phyloP scores from a whole-genome alignment of 1,140 invertebrate genomes.

The Melanaphis sacchari region DNA sequence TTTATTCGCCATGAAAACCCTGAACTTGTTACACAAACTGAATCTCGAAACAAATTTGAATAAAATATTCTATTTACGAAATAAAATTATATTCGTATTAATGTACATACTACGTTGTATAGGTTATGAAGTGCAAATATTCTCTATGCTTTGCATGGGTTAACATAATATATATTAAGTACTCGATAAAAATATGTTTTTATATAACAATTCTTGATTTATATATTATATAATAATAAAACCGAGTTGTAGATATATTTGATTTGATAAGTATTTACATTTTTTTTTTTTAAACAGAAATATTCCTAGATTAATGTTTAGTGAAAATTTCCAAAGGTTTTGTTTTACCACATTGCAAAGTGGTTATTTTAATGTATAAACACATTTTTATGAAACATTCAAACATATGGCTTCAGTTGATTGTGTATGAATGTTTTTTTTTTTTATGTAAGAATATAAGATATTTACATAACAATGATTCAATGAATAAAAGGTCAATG shows the following conservation, averaged over 20 bases:
- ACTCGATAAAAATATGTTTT: neutral
- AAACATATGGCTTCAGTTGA: neutral
- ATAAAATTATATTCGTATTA: neutral
- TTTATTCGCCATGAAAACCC: neutral
- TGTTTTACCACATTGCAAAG: neutral
- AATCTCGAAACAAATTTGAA: neutral
- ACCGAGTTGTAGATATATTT: neutral
- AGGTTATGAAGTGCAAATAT: neutral
- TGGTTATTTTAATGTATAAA: neutral
- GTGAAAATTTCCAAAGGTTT: neutral
- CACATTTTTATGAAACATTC: neutral
- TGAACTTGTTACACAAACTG: neutral
- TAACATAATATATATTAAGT: neutral
- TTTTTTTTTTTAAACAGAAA: neutral
- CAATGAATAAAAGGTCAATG: slow-evolving; percentile 14
- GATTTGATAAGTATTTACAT: no score
- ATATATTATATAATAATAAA: neutral
- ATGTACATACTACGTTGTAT: neutral
- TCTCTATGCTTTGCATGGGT: neutral
- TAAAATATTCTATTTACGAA: neutral
- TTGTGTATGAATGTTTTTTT: slow-evolving; percentile 1
- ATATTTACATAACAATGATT: slow-evolving; percentile 27
- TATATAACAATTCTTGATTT: neutral
- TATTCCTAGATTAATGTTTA: neutral
- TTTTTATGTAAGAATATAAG: slow-evolving; percentile 34